phyloP scores from a whole-genome alignment of 2,113 vertebrate species.

The Rhombomys opimus region DNA sequence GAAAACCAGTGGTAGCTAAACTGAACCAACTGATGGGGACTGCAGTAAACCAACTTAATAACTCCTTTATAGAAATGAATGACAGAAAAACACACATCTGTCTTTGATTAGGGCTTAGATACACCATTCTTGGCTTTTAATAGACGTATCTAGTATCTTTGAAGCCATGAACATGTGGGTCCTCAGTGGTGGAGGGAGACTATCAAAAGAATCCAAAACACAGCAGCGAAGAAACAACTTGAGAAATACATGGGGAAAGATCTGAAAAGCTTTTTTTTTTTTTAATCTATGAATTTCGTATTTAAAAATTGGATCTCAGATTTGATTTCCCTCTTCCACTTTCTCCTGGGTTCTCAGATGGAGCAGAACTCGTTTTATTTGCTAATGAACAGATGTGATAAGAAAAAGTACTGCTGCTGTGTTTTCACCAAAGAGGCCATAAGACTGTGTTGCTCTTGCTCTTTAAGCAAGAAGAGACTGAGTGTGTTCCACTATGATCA shows the following conservation, averaged over 20 bases:
- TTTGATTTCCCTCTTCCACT: not conserved
- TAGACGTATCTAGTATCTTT: not conserved
- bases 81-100: not conserved
- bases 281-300: not conserved
- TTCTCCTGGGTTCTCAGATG: not conserved
- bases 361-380: not conserved
- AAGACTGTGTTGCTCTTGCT: not conserved
- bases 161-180: not conserved
- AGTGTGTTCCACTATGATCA: not conserved
- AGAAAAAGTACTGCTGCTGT: not conserved
- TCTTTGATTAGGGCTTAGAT: not conserved
- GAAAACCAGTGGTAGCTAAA: not conserved
- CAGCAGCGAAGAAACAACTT: not conserved
- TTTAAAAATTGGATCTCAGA: not conserved
- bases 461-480: not conserved
- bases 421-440: rapidly evolving
- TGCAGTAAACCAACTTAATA: not conserved
- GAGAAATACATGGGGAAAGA: not conserved
- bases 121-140: not conserved
- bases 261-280: not conserved
- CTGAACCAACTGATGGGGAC: not conserved
- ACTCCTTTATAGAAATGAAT: not conserved
- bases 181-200: not conserved
- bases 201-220: not conserved
- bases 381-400: not conserved